phyloP scores from a whole-genome alignment of 1,140 invertebrate species.

The Cyclargus thomasi region DNA sequence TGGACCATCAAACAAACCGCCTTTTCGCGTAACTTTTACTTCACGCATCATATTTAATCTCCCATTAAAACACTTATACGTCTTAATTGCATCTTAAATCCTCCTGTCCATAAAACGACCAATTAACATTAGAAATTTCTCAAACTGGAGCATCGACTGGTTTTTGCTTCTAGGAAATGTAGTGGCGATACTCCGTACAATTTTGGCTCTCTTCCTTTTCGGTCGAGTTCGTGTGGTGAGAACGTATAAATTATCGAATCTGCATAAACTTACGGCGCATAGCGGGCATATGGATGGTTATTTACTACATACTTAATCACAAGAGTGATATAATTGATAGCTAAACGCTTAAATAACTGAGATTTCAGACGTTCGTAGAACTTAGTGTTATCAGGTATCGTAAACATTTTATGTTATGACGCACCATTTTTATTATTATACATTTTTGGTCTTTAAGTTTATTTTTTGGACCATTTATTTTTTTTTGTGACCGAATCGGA shows the following conservation, averaged over 20 bases:
- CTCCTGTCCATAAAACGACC: neutral
- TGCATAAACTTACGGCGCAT: constrained; percentile 43
- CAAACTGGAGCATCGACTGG: neutral
- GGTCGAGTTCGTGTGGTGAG: constrained; percentile 27
- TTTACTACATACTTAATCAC: neutral
- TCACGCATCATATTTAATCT: neutral
- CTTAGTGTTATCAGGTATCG: too few relatives aligned
- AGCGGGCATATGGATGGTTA: constrained; percentile 30
- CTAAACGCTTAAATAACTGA: neutral
- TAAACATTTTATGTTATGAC: too few relatives aligned
- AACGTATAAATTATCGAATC: constrained; percentile 48
- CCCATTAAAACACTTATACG: neutral
- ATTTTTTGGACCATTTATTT: too few relatives aligned
- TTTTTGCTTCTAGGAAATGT: constrained; percentile 27
- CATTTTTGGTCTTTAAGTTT: too few relatives aligned
- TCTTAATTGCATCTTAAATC: neutral
- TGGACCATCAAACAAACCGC: neutral
- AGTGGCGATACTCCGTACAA: constrained; percentile 21
- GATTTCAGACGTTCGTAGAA: neutral
- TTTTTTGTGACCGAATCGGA: too few relatives aligned
- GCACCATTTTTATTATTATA: too few relatives aligned
- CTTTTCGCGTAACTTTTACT: neutral
- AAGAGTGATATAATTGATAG: neutral
- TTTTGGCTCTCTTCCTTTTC: constrained; percentile 31
- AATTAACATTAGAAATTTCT: constrained; percentile 7